phyloP scores from a whole-genome alignment of 2,888 invertebrate species.

The Leucophenga maculata region DNA sequence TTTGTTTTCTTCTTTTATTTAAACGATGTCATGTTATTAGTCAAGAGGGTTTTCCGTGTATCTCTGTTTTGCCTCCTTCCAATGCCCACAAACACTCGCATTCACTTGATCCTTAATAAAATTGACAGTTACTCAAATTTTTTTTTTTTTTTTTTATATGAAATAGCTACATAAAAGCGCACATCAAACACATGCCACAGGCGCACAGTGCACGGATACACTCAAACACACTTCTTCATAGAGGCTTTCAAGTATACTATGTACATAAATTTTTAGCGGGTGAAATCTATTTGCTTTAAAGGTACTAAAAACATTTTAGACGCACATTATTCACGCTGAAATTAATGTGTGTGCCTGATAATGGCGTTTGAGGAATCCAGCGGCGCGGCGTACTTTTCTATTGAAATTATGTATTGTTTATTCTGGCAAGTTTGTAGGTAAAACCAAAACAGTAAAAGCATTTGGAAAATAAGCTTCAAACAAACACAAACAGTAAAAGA shows the following conservation, averaged over 20 bases:
- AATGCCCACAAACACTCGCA: too few relatives aligned
- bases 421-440: too few relatives aligned
- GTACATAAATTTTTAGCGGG: neutral
- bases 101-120: conserved; percentile 55
- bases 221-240: neutral
- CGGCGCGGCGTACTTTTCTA: too few relatives aligned
- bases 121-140: conserved; percentile 43
- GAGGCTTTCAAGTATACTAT: too few relatives aligned
- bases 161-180: conserved; percentile 1
- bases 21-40: conserved; percentile 47
- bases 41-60: conserved; percentile 40
- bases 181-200: conserved; percentile 7
- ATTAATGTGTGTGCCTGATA: conserved; percentile 39
- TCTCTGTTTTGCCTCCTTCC: too few relatives aligned
- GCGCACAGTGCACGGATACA: neutral
- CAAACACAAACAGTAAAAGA: too few relatives aligned
- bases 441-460: too few relatives aligned
- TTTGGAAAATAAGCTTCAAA: too few relatives aligned
- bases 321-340: neutral
- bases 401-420: too few relatives aligned
- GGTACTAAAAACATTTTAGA: neutral
- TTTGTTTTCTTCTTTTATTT: conserved; percentile 4
- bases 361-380: conserved; percentile 44
- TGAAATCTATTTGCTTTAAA: conserved; percentile 6
- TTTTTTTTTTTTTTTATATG: neutral